These are phyloP conservation scores for Pseudachorutes palmiensis DNA, from an alignment of 1,140 invertebrate species.

Conservation along the genomic window DNA sequence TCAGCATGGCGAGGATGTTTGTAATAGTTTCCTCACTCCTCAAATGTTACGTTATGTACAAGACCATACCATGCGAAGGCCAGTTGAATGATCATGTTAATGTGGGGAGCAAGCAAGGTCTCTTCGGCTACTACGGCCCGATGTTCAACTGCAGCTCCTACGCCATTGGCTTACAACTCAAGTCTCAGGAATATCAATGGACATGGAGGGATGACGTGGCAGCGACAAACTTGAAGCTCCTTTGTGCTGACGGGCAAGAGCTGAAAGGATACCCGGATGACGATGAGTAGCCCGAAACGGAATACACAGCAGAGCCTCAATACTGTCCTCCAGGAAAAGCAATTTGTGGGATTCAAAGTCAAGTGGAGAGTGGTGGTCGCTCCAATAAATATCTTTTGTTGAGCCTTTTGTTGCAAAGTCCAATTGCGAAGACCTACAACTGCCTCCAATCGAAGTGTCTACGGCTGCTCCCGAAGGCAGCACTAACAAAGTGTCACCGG, in stretches of 20 bases:
- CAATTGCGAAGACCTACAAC: background rate
- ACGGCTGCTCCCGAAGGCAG: too few species aligned
- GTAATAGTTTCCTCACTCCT: too few species aligned
- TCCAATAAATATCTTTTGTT: slow-evolving; percentile 22
- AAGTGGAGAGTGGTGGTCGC: slow-evolving; percentile 28
- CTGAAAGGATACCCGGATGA: slow-evolving; percentile 22
- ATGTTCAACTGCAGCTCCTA: slow-evolving; percentile 2
- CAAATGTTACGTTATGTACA: too few species aligned
- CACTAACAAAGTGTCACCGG: too few species aligned
- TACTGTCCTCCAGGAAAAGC: slow-evolving; percentile 15
- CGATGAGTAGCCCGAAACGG: background rate
- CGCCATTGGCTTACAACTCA: slow-evolving; percentile 29
- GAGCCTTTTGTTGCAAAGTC: slow-evolving; percentile 22
- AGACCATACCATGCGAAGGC: too few species aligned
- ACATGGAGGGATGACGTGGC: slow-evolving; percentile 27
- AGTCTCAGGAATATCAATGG: slow-evolving; percentile 26
- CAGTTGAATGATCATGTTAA: background rate
- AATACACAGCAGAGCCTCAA: slow-evolving; percentile 17
- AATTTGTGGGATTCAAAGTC: slow-evolving; percentile 30
- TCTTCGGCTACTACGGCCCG: slow-evolving; percentile 5
- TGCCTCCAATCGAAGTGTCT: background rate
- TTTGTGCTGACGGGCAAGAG: slow-evolving; percentile 25
- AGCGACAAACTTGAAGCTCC: slow-evolving; percentile 24
- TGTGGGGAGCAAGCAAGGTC: slow-evolving; percentile 16
- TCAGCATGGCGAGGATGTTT: too few species aligned